A percentile compares a stretch with the other conserved stretches of the same genome.
phyloP scores from a whole-genome alignment of 2,113 vertebrate species.

The Heptranchias perlo region DNA sequence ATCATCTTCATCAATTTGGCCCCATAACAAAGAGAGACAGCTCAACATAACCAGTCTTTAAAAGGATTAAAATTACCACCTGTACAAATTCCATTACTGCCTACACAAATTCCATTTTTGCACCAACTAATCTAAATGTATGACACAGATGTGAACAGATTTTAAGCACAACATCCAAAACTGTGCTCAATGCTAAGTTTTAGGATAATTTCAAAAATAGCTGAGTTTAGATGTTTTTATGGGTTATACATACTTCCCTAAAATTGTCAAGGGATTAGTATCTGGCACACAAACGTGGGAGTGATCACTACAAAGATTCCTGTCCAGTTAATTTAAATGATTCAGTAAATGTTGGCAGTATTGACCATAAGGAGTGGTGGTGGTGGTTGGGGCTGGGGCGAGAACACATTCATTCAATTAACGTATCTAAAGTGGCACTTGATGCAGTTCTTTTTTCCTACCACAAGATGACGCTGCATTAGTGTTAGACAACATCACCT shows the following conservation, averaged over 20 bases:
- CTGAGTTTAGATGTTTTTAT: neutral
- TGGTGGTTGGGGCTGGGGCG: no score
- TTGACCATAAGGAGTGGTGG: no score
- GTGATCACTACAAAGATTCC: neutral
- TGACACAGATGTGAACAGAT: neutral
- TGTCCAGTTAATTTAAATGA: neutral
- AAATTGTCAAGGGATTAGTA: neutral
- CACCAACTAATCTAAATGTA: neutral
- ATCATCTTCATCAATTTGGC: slow-evolving; percentile 70
- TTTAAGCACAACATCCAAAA: neutral
- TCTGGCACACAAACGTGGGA: neutral
- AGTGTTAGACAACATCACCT: neutral
- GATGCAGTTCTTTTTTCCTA: neutral
- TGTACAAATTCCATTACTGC: neutral
- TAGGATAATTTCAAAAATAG: slow-evolving; percentile 2
- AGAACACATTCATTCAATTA: neutral
- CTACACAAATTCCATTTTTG: neutral
- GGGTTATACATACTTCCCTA: neutral
- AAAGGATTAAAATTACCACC: neutral
- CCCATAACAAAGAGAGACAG: slow-evolving; percentile 45
- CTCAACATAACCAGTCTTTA: neutral
- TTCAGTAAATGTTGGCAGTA: neutral
- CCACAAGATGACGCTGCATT: slow-evolving; percentile 1
- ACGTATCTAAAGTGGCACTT: neutral
- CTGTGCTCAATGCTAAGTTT: neutral